Percentiles rank a stretch among this genome's conserved stretches.
Conservation (phyloP, 2,797 vertebrate genomes). For the Parauchenoglanis ngamensis region DNA sequence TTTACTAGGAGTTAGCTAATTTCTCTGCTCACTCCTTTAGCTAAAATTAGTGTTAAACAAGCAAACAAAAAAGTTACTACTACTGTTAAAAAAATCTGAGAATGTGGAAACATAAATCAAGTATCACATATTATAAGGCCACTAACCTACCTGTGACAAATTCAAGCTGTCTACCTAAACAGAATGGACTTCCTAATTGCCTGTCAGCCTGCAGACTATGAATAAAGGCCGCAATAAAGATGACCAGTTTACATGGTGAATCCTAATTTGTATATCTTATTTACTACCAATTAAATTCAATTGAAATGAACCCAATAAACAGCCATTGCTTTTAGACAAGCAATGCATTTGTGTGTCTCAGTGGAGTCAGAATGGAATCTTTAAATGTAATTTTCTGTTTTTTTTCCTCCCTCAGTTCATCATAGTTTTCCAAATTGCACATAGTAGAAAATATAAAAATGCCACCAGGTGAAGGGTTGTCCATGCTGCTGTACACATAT, state of each 20-base stretch:
- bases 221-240: background rate
- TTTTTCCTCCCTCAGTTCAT: background rate
- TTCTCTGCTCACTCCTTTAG: background rate
- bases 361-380: background rate
- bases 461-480: background rate
- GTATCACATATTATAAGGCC: background rate
- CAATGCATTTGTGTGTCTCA: background rate
- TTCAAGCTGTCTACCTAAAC: background rate
- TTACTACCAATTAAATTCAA: background rate
- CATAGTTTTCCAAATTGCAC: background rate
- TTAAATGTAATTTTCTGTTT: background rate
- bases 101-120: background rate
- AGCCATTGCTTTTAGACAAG: background rate
- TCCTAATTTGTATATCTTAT: background rate
- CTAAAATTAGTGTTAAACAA: background rate
- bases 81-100: background rate
- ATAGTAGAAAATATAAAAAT: slow-evolving; percentile 6
- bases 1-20: background rate
- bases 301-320: background rate
- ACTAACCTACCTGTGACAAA: slow-evolving; percentile 1
- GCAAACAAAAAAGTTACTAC: background rate
- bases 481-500: background rate
- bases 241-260: background rate
- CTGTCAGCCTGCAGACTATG: background rate
- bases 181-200: background rate